Base-by-base conservation (phyloP, 2,888 invertebrate genomes). In the Ashinkailepas kermadecensis region DNA sequence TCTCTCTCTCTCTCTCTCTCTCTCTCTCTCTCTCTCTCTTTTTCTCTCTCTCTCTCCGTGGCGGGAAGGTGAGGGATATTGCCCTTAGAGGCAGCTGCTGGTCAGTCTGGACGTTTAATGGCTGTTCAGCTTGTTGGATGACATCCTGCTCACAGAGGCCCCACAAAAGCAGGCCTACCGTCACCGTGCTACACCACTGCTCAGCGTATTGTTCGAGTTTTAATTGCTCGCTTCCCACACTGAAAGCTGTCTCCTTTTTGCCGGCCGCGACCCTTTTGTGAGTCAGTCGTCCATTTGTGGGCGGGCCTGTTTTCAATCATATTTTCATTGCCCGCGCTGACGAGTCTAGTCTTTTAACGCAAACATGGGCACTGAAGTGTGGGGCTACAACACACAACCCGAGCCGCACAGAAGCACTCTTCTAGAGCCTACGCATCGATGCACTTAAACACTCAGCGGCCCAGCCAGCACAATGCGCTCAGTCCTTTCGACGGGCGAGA, bases 1-100 rank as follows among this genome's bases (percentile, higher is more conserved):
- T 67, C 11, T 25, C 57, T 21, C 67, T 56, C 65, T 80, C 70
- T 67, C 80, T 80, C 80, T 65, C 57, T 65, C 80, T 65, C 62
- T 65, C 57, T 80, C 65, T 56, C 54, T 80, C 81, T 74, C 81
- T 80, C 54, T 39, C 80, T 62, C 74, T 64, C 78, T 62, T 78
- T 64, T 56, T 81, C 78, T 62, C 59, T 74, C 74, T 78, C 80
- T 57, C 82, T 70, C 70, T 65, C 59, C 23, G 67, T 80, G 39
- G 39, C 25, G 25, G 3, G 74, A 74, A 15, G 59, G 12, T 59
- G 59, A 39, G 39, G 39, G 59, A 1, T 59, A 15, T 59, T 59
- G 59, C 59, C 15, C 12, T 39, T 59, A 59, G 59, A 59, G 23
- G 23, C 65, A 65, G 65, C 65, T 18, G 23, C 65, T 65, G 23